Percentiles rank a stretch among this genome's conserved stretches.
phyloP scores from a whole-genome alignment of 2,113 vertebrate genomes.

The Leptobrachium ailaonicum region DNA sequence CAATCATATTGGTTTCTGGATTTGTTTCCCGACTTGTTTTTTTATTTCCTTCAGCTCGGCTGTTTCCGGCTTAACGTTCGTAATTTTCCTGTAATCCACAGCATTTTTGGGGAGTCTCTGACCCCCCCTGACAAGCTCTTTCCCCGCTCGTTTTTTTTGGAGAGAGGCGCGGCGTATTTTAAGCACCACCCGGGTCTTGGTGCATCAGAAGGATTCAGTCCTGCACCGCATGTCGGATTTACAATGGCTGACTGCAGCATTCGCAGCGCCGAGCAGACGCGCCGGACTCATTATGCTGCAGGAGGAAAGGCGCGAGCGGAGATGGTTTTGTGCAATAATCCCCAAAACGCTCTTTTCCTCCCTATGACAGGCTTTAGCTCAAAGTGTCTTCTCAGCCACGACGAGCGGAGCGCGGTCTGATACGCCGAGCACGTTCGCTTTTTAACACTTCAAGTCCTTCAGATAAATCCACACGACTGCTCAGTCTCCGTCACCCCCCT shows the following conservation, averaged over 20 bases:
- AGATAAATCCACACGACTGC: constrained; percentile 35
- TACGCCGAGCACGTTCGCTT: constrained; percentile 51
- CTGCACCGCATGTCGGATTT: not conserved
- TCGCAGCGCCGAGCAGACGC: constrained; percentile 16
- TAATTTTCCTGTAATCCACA: too few relatives aligned
- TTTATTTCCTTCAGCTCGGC: too few relatives aligned
- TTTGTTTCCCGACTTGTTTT: too few relatives aligned
- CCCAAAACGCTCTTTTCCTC: constrained; percentile 16
- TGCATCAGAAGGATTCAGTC: too few relatives aligned
- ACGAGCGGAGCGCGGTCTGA: constrained; percentile 17
- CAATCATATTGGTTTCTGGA: too few relatives aligned
- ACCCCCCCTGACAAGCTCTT: too few relatives aligned
- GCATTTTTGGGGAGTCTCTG: too few relatives aligned
- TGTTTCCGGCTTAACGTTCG: too few relatives aligned
- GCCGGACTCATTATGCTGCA: constrained; percentile 41
- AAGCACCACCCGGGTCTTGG: too few relatives aligned
- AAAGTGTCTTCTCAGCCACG: constrained; percentile 11
- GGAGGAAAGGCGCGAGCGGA: constrained; percentile 15
- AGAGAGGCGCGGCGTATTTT: too few relatives aligned
- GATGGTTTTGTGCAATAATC: constrained; percentile 24
- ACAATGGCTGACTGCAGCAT: constrained; percentile 15
- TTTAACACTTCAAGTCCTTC: constrained; percentile 50
- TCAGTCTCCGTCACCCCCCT: not conserved
- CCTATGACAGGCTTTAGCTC: constrained; percentile 48
- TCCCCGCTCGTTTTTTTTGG: too few relatives aligned